phyloP scores from a whole-genome alignment of 1,140 invertebrate genomes.

The Drosophila carrolli region DNA sequence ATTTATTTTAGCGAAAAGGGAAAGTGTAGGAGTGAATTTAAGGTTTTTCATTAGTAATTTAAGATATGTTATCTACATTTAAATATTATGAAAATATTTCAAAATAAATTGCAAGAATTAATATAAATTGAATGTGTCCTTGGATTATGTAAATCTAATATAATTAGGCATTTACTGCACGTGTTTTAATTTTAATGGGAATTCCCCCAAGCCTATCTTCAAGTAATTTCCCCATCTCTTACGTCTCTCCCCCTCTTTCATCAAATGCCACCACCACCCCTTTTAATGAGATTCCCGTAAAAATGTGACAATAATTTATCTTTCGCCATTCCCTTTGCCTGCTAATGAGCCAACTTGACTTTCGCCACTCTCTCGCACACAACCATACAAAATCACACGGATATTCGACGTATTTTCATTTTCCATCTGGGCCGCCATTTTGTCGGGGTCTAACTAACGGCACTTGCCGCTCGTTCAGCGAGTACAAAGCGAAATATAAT shows the following conservation, averaged over 20 bases:
- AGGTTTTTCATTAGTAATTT: too few species aligned
- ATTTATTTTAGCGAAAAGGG: too few species aligned
- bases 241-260: not conserved
- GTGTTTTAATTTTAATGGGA: slow-evolving; percentile 8
- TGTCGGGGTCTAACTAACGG: slow-evolving; percentile 51
- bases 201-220: slow-evolving; percentile 10
- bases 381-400: slow-evolving; percentile 12
- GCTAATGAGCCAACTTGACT: slow-evolving; percentile 48
- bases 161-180: slow-evolving; percentile 4
- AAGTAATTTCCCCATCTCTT: slow-evolving; percentile 6
- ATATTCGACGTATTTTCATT: slow-evolving; percentile 20
- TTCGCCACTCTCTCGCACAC: slow-evolving; percentile 21
- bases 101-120: too few species aligned
- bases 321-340: slow-evolving; percentile 25
- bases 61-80: too few species aligned
- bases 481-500: slow-evolving; percentile 37
- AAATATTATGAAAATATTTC: too few species aligned
- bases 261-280: not conserved
- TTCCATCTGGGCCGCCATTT: slow-evolving; percentile 39
- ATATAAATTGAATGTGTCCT: not conserved
- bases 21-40: too few species aligned
- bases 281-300: slow-evolving; percentile 38
- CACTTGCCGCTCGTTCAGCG: slow-evolving; percentile 10
- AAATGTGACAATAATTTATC: slow-evolving; percentile 47
- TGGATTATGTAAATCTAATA: not conserved